Evolutionary conservation across 2,113 vertebrate genomes (phyloP), one percentile per base, ranked within the genome.

Genomic region (Cyanoderma ruficeps): DNA sequence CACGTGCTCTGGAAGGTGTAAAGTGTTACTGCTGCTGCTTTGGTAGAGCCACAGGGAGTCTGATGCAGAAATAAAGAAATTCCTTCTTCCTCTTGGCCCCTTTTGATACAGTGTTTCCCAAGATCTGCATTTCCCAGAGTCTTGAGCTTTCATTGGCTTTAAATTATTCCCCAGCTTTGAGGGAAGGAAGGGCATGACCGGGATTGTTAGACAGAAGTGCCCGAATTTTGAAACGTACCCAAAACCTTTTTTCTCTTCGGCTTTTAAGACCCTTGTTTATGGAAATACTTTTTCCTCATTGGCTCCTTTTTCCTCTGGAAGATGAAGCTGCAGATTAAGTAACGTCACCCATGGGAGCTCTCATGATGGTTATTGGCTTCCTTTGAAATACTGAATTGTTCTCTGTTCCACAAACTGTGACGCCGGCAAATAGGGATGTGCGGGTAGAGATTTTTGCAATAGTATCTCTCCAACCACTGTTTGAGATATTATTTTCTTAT

Each of bases 311-410:
- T 72, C 28, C 60, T 84, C 49, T 6, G 6, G 60, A 94, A 89
- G 72, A 88, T 71, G 78, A 87, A 92, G 65, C 56, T 95, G 46
- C 46, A 24, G 75, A 95, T 94, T 93, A 93, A 90, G 50, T 88
- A 76, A 91, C 0, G 33, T 79, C 85, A 63, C 83, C 71, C 41
- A 7, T 41, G 81, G 85, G 94, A 91, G 71, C 68, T 91, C 83
- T 83, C 3, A 2, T 53, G 75, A 65, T 83, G 75, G 77, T 78
- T 94, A 69, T 94, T 41, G 3, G 42, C 91, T 94, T 91, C 65
- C 55, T 92, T 67, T 93, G 90, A 93, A 95, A 82, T 83, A 79
- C 63, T 21, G 67, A 91, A 83, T 74, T 93, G 89, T 86, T 85
- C 78, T 80, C 50, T 55, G 37, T 93, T 95, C 72, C 89, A 61